These are phyloP conservation scores for zebrafish (Danio rerio) DNA, from an alignment of 2,113 vertebrate genomes.

Conservation along the genomic window DNA sequence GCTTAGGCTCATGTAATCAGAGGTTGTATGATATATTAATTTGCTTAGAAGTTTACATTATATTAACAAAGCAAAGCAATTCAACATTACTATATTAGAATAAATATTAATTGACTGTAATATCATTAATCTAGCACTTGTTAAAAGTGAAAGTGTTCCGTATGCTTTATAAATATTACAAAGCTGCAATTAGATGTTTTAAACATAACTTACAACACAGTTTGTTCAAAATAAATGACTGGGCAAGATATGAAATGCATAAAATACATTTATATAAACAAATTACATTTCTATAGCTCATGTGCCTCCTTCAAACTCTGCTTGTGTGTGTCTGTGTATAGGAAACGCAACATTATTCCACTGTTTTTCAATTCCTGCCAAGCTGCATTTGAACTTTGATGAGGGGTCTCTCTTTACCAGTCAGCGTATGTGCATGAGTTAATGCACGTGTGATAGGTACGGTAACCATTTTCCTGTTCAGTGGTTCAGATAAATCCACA, in stretches of 20 bases:
- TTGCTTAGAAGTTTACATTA: too few relatives aligned
- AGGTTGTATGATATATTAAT: too few relatives aligned
- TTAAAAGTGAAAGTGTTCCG: too few relatives aligned
- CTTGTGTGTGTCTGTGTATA: conserved; percentile 33
- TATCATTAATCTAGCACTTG: too few relatives aligned
- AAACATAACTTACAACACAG: neutral
- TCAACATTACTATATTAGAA: too few relatives aligned
- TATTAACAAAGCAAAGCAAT: too few relatives aligned
- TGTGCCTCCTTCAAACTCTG: neutral
- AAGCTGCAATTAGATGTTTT: neutral
- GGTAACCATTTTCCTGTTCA: conserved; percentile 50
- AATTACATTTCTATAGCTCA: neutral
- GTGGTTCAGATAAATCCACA: conserved; percentile 34
- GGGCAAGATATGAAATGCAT: neutral
- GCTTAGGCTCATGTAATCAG: too few relatives aligned
- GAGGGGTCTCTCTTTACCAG: conserved; percentile 11
- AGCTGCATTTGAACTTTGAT: neutral
- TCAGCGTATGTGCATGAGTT: conserved; percentile 17
- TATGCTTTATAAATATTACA: too few relatives aligned
- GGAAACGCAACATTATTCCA: neutral
- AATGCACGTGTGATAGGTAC: conserved; percentile 21
- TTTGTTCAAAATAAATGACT: neutral
- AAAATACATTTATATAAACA: neutral
- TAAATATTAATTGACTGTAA: too few relatives aligned
- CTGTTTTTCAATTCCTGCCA: conserved; percentile 38